Evolutionary conservation across 2,888 invertebrate species (phyloP).

Genomic region (Phytoseiulus persimilis): DNA sequence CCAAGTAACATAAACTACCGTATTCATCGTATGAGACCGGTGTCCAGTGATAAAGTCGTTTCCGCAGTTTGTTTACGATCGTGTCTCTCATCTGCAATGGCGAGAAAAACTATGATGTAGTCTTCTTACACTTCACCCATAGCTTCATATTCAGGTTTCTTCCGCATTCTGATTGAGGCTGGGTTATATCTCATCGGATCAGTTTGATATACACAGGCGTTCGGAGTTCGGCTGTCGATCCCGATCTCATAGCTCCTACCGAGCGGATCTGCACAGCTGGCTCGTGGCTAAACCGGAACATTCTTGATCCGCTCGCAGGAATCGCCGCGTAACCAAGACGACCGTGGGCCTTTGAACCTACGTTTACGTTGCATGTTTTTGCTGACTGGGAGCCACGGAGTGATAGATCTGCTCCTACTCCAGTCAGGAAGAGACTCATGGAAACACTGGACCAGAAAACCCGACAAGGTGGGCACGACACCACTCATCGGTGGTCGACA

Average conservation of each 20-base stretch:
- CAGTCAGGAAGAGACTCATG: no score
- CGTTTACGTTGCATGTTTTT: not conserved
- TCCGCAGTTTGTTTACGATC: slow-evolving; percentile 56
- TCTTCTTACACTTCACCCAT: no score
- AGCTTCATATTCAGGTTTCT: no score
- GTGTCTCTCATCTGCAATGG: slow-evolving; percentile 49
- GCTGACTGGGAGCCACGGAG: not conserved
- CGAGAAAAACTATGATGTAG: not conserved
- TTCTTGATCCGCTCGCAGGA: not conserved
- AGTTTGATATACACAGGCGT: not conserved
- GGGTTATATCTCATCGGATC: no score
- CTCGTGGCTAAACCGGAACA: not conserved
- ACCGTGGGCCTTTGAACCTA: not conserved
- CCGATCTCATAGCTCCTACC: not conserved
- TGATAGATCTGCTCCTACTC: not conserved
- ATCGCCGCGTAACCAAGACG: not conserved
- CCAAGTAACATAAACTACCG: slow-evolving; percentile 62
- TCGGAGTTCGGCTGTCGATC: not conserved
- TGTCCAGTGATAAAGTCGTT: slow-evolving; percentile 64
- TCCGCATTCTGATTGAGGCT: no score
- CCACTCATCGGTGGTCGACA: no score
- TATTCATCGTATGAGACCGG: slow-evolving; percentile 61
- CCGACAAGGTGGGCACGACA: no score
- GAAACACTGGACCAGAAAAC: not conserved
- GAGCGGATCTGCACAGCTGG: not conserved